phyloP scores from a whole-genome alignment of 2,113 vertebrate genomes.

The Lipophrys pholis region DNA sequence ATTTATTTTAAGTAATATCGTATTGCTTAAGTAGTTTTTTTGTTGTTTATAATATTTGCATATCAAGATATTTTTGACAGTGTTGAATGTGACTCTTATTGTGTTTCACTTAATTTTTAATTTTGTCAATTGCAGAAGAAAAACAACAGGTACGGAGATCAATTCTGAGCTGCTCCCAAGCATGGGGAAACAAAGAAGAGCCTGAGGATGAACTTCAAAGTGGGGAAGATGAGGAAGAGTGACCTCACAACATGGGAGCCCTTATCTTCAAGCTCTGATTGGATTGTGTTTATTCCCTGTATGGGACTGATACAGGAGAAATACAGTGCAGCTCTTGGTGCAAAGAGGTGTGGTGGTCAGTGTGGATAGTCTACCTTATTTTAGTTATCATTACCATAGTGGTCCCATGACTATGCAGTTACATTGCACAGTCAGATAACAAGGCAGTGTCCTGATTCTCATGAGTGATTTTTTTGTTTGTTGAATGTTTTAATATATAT shows the following conservation, averaged over 20 bases:
- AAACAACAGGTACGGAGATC: conserved; percentile 83
- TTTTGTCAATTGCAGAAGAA: conserved; percentile 82
- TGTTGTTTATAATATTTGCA: background rate
- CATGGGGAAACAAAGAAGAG: conserved; percentile 53
- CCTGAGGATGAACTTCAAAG: conserved; percentile 70
- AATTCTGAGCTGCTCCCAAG: conserved; percentile 85
- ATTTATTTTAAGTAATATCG: background rate
- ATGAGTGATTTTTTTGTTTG: too few relatives aligned
- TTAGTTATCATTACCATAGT: too few relatives aligned
- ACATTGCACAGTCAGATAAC: too few relatives aligned
- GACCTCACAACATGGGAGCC: background rate
- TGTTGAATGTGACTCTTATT: background rate
- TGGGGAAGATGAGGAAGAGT: conserved; percentile 69
- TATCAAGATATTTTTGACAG: background rate
- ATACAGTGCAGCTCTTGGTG: background rate
- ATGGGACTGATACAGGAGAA: background rate
- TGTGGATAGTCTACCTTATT: too few relatives aligned
- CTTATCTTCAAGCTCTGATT: background rate
- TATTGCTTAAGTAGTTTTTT: too few relatives aligned
- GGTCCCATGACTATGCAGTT: too few relatives aligned
- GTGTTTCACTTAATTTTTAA: background rate
- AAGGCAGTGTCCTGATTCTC: too few relatives aligned
- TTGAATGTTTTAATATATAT: background rate
- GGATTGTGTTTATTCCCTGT: conserved; percentile 9
- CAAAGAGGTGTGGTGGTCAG: too few relatives aligned